These are phyloP conservation scores for Drosophila fulvimacula DNA, from an alignment of 2,888 invertebrate genomes.

Conservation along the genomic window DNA sequence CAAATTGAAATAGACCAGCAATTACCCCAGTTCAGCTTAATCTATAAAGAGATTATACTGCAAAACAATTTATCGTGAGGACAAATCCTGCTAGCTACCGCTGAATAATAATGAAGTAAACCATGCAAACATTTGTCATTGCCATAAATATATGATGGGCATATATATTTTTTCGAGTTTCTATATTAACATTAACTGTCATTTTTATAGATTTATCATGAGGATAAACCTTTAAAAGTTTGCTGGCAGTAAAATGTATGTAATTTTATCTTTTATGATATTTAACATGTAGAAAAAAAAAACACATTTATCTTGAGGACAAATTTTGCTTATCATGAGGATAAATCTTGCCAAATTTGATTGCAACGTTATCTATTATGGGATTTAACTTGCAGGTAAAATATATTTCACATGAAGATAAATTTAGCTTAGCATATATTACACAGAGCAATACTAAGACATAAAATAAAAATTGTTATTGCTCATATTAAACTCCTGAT, in stretches of 20 bases:
- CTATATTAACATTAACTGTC: neutral
- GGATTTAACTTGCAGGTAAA: neutral
- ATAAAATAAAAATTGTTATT: neutral
- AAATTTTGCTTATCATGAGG: neutral
- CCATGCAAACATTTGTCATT: neutral
- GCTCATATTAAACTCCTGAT: neutral
- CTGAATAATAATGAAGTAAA: neutral
- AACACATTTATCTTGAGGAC: neutral
- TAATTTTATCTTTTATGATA: neutral
- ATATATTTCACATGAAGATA: neutral
- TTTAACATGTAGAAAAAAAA: neutral
- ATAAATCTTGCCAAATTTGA: neutral
- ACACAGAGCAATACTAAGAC: neutral
- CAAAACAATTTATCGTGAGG: neutral
- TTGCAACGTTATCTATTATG: neutral
- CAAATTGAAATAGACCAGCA: too few relatives aligned
- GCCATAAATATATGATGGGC: neutral
- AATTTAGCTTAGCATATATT: neutral
- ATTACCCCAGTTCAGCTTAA: too few relatives aligned
- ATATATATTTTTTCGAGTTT: neutral
- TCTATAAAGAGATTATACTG: too few relatives aligned
- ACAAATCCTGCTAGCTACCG: neutral
- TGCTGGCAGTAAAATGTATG: neutral
- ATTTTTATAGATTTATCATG: neutral
- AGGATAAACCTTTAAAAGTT: neutral